Evolutionary conservation across 2,888 invertebrate genomes (phyloP).

Genomic region (Elegia similella): DNA sequence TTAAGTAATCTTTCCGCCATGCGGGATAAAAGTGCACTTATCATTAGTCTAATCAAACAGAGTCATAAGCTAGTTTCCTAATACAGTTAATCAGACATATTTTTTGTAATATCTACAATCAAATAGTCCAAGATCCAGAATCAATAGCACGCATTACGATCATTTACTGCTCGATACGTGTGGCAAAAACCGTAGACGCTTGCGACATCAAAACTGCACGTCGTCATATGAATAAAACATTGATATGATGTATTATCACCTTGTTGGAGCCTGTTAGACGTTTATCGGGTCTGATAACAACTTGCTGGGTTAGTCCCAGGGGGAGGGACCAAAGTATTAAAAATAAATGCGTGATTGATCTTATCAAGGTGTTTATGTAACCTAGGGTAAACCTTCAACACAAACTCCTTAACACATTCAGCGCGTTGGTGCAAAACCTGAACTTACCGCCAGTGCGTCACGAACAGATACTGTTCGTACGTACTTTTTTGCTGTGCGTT

Average conservation of each 20-base stretch:
- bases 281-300: constrained; percentile 37
- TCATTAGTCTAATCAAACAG: neutral
- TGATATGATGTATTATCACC: constrained; percentile 63
- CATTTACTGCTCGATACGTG: constrained; percentile 51
- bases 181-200: constrained; percentile 53
- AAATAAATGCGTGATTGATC: too few relatives aligned
- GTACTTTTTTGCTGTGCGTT: too few relatives aligned
- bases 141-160: constrained; percentile 49
- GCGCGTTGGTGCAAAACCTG: too few relatives aligned
- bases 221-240: constrained; percentile 72
- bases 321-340: constrained; percentile 24
- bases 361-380: too few relatives aligned
- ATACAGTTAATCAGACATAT: neutral
- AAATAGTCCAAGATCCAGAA: constrained; percentile 35
- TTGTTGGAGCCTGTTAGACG: constrained; percentile 29
- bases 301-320: constrained; percentile 21
- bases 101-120: constrained; percentile 34
- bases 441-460: too few relatives aligned
- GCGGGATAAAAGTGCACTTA: neutral
- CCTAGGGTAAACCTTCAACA: too few relatives aligned
- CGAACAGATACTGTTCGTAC: too few relatives aligned
- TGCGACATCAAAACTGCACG: constrained; percentile 67
- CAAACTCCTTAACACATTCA: too few relatives aligned
- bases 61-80: neutral
- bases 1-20: too few relatives aligned